Percentiles rank a stretch among this genome's conserved stretches.
Conservation (phyloP, 2,113 vertebrate species). For the Microcebus lehilahytsara region DNA sequence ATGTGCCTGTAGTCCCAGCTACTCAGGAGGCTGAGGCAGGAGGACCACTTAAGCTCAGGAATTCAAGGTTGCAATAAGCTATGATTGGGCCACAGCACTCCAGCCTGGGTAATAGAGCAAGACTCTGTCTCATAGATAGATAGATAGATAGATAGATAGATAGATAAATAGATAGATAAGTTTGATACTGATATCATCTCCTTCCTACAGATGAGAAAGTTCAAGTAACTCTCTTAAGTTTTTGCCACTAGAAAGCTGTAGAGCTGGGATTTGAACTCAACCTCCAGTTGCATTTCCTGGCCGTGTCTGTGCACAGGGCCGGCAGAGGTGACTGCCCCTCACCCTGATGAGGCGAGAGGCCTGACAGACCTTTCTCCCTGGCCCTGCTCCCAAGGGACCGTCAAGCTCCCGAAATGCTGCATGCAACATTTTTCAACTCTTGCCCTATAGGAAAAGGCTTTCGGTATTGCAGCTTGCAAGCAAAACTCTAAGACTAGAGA, state of each 20-base stretch:
- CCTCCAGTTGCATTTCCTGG: conserved; percentile 28
- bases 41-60: too few species aligned
- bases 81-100: too few species aligned
- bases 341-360: neutral
- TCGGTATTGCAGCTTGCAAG: neutral
- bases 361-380: neutral
- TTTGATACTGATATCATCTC: neutral
- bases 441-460: neutral
- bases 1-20: too few species aligned
- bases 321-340: neutral
- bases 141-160: too few species aligned
- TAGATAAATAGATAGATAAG: too few species aligned
- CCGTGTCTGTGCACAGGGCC: neutral
- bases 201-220: neutral
- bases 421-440: neutral
- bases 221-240: neutral
- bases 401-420: neutral
- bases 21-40: too few species aligned
- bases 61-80: too few species aligned
- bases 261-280: neutral
- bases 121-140: too few species aligned
- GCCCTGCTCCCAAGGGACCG: neutral
- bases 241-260: neutral
- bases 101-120: too few species aligned
- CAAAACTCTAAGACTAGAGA: neutral